phyloP scores from a whole-genome alignment of 1,140 invertebrate genomes.

The Thaumatotibia leucotreta region DNA sequence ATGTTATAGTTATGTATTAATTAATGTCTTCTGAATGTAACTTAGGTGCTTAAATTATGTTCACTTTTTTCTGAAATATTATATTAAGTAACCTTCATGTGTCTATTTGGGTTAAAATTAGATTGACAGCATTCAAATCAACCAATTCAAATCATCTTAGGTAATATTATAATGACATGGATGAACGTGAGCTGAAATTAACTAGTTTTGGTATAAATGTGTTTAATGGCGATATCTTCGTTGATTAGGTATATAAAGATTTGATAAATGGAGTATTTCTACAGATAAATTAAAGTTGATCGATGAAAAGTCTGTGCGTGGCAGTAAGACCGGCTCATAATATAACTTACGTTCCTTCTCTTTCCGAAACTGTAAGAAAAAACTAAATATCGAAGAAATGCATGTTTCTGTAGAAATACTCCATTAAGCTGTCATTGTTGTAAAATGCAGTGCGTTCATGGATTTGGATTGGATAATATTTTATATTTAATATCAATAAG shows the following conservation, averaged over 20 bases:
- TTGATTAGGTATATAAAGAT: not conserved
- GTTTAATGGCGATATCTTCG: not conserved
- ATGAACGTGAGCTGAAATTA: not conserved
- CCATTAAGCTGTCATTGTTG: not conserved
- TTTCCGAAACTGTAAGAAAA: too few species aligned
- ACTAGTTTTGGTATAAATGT: not conserved
- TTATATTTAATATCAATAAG: not conserved
- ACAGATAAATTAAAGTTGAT: not conserved
- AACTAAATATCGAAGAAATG: too few species aligned
- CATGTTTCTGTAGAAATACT: not conserved
- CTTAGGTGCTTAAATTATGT: too few species aligned
- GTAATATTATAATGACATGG: not conserved
- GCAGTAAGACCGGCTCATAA: too few species aligned
- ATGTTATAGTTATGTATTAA: not conserved
- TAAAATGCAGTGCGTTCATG: conserved; percentile 21
- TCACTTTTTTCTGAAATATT: too few species aligned
- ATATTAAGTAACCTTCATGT: too few species aligned
- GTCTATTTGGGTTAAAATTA: not conserved
- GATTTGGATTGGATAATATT: conserved; percentile 18
- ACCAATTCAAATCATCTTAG: too few species aligned
- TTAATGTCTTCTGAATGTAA: not conserved
- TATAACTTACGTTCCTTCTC: too few species aligned
- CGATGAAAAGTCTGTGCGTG: too few species aligned
- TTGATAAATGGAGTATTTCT: not conserved
- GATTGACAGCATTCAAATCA: not conserved